Evolutionary conservation across 2,113 vertebrate species (phyloP).

Genomic region (Castor canadensis): DNA sequence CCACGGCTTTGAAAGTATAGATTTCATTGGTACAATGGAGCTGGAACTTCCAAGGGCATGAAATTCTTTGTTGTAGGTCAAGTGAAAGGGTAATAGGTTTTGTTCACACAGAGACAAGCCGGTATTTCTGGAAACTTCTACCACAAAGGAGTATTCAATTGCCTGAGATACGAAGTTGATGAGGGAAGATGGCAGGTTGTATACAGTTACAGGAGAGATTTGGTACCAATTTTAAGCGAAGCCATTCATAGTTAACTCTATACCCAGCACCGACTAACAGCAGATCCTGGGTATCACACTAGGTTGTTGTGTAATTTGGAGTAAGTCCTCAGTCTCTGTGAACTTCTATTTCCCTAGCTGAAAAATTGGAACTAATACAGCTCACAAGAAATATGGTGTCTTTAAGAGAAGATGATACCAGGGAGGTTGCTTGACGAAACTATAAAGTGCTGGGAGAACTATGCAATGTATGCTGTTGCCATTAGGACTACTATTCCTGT

Average conservation of each 20-base stretch:
- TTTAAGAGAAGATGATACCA: not conserved
- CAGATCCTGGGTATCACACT: accelerated
- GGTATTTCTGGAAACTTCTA: constrained; percentile 15
- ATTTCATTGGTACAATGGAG: constrained; percentile 1
- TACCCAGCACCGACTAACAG: too few species aligned
- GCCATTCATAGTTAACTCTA: not conserved
- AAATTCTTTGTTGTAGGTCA: not conserved
- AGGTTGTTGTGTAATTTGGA: accelerated
- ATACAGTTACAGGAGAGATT: not conserved
- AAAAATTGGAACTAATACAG: not conserved
- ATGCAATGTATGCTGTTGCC: not conserved
- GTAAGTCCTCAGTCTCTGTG: not conserved
- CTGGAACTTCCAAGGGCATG: not conserved
- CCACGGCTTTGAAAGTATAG: not conserved
- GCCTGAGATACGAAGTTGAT: not conserved
- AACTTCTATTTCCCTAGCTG: not conserved
- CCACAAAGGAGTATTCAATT: not conserved
- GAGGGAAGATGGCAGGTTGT: not conserved
- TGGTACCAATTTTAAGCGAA: not conserved
- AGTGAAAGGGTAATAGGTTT: constrained; percentile 39
- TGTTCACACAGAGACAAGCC: constrained; percentile 60
- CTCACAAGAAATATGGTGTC: not conserved
- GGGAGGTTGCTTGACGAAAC: not conserved
- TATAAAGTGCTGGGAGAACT: not conserved
- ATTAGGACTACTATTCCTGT: not conserved